Conservation (phyloP, 2,888 invertebrate genomes). For the Synergus gifuensis region DNA sequence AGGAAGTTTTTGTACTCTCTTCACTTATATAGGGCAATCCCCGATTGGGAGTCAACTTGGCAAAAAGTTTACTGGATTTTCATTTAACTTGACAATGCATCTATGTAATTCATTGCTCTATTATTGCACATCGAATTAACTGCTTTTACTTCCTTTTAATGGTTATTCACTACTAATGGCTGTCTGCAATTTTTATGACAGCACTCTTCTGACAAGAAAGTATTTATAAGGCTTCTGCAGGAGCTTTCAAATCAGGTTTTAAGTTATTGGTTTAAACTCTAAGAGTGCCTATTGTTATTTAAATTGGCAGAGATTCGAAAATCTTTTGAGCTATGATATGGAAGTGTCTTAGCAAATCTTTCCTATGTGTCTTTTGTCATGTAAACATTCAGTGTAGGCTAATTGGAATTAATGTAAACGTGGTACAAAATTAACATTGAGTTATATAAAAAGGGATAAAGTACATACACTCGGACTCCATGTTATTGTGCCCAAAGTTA, state of each 20-base stretch:
- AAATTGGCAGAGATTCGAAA: constrained; percentile 1
- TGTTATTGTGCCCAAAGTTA: too few species aligned
- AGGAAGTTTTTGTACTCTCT: constrained; percentile 14
- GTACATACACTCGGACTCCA: too few species aligned
- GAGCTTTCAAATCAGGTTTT: not conserved
- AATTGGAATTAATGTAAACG: too few species aligned
- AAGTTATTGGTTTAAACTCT: not conserved
- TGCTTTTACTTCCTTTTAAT: not conserved
- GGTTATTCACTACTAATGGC: too few species aligned
- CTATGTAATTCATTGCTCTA: not conserved
- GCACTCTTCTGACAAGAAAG: not conserved
- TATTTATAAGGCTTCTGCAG: not conserved
- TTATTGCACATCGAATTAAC: not conserved
- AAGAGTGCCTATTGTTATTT: not conserved
- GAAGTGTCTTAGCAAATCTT: not conserved
- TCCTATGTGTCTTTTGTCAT: not conserved
- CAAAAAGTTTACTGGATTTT: not conserved
- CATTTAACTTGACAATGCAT: not conserved
- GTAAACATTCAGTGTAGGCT: not conserved
- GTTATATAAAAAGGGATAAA: too few species aligned
- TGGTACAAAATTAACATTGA: too few species aligned
- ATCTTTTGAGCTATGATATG: not conserved
- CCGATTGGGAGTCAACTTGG: not conserved
- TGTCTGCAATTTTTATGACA: not conserved
- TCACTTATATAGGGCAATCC: constrained; percentile 22